These are phyloP conservation scores for Bettongia penicillata DNA, from an alignment of 2,113 vertebrate species.

Conservation along the genomic window DNA sequence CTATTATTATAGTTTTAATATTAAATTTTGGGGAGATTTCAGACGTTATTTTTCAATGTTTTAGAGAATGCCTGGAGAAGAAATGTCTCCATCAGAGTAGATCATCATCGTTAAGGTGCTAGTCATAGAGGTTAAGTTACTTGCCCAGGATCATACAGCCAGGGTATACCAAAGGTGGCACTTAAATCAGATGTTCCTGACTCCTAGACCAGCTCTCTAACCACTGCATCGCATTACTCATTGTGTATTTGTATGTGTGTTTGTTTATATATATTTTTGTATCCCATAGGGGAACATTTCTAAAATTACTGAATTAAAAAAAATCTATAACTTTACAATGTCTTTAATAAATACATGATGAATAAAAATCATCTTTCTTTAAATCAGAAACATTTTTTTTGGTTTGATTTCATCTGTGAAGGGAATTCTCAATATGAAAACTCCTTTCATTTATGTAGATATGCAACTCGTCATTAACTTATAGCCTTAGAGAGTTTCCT, in stretches of 20 bases:
- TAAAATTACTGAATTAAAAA: conserved; percentile 46
- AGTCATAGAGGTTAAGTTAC: background rate
- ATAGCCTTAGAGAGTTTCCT: background rate
- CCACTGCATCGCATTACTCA: background rate
- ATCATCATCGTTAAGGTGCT: background rate
- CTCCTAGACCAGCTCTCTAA: background rate
- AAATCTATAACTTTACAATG: conserved; percentile 21
- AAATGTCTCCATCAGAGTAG: background rate
- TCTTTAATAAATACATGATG: conserved; percentile 38
- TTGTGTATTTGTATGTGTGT: background rate
- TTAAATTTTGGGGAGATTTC: background rate
- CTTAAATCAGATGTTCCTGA: background rate
- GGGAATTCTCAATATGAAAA: background rate
- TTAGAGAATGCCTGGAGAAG: background rate
- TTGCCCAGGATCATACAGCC: background rate
- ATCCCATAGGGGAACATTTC: background rate
- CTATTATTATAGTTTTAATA: background rate
- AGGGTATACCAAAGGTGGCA: background rate
- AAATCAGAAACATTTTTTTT: background rate
- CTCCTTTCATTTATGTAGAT: too few species aligned
- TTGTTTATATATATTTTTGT: background rate
- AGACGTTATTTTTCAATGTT: background rate
- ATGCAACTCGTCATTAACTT: background rate
- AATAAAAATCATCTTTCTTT: conserved; percentile 31
- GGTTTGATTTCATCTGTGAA: background rate